Evolutionary conservation across 2,888 invertebrate species (phyloP).

Genomic region (Microctonus hyperodae): DNA sequence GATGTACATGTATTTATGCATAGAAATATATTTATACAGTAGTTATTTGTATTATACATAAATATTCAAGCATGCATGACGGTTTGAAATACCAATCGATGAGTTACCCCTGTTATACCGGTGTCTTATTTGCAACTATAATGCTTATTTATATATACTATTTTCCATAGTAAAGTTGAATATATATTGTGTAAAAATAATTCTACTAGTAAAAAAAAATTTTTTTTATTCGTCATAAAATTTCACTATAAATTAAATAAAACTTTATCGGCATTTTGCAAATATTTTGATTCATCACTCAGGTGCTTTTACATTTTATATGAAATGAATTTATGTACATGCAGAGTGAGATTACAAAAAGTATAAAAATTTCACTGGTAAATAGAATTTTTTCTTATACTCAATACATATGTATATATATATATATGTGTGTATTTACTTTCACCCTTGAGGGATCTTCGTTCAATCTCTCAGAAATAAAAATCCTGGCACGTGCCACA

Average conservation of each 20-base stretch:
- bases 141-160: not conserved
- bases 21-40: too few relatives aligned
- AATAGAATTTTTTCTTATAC: not conserved
- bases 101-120: constrained; percentile 17
- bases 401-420: not conserved
- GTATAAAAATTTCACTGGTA: too few relatives aligned
- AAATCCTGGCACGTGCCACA: constrained; percentile 58
- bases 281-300: too few relatives aligned
- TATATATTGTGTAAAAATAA: too few relatives aligned
- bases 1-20: constrained; percentile 10
- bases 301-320: too few relatives aligned
- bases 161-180: not conserved
- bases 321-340: too few relatives aligned
- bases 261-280: too few relatives aligned
- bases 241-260: too few relatives aligned
- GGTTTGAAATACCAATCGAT: constrained; percentile 19
- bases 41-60: not conserved
- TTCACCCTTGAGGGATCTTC: constrained; percentile 24
- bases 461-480: constrained; percentile 33
- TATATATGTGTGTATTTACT: not conserved
- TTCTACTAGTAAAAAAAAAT: too few relatives aligned
- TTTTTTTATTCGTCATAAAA: too few relatives aligned
- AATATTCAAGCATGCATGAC: not conserved
- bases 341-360: too few relatives aligned
- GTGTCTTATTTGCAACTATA: not conserved